Conservation (phyloP, 2,888 invertebrate species). For the Drosophila subquinaria region DNA sequence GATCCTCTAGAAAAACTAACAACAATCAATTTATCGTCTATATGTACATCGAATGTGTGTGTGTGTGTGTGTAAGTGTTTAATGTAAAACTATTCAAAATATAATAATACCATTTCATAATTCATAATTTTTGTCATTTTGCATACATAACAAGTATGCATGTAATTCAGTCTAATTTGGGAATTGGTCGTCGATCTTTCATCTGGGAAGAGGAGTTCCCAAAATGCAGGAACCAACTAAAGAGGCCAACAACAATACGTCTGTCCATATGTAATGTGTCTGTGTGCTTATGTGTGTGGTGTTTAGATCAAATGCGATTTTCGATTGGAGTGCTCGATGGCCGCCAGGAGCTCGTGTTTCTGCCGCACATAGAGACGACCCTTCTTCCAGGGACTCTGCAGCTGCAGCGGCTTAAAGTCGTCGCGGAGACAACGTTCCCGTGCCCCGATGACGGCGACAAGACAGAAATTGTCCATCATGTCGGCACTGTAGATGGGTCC, state of each 20-base stretch:
- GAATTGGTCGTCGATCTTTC: slow-evolving; percentile 79
- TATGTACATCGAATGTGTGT: slow-evolving; percentile 45
- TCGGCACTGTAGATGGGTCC: slow-evolving; percentile 95
- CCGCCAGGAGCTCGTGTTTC: slow-evolving; percentile 95
- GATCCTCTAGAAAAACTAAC: slow-evolving; percentile 64
- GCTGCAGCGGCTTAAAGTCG: slow-evolving; percentile 96
- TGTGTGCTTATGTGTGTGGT: neutral
- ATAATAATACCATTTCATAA: slow-evolving; percentile 71
- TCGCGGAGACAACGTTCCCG: slow-evolving; percentile 96
- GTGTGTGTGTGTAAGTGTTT: slow-evolving; percentile 21
- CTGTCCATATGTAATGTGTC: no score
- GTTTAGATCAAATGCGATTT: slow-evolving; percentile 87
- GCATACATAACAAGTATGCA: slow-evolving; percentile 58
- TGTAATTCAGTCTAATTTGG: slow-evolving; percentile 83
- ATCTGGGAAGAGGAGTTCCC: slow-evolving; percentile 39
- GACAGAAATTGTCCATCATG: slow-evolving; percentile 94
- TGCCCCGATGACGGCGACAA: slow-evolving; percentile 98
- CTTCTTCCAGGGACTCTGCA: slow-evolving; percentile 98
- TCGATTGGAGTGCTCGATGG: slow-evolving; percentile 94
- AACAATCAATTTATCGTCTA: slow-evolving; percentile 52
- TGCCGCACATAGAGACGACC: slow-evolving; percentile 96
- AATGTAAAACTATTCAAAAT: slow-evolving; percentile 67
- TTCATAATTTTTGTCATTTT: slow-evolving; percentile 53
- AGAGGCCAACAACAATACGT: slow-evolving; percentile 32
- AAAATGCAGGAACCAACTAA: slow-evolving; percentile 46